Evolutionary conservation across 2,888 invertebrate genomes (phyloP), one percentile per base, ranked within the genome.

Genomic region (Falcaria lacertinaria): DNA sequence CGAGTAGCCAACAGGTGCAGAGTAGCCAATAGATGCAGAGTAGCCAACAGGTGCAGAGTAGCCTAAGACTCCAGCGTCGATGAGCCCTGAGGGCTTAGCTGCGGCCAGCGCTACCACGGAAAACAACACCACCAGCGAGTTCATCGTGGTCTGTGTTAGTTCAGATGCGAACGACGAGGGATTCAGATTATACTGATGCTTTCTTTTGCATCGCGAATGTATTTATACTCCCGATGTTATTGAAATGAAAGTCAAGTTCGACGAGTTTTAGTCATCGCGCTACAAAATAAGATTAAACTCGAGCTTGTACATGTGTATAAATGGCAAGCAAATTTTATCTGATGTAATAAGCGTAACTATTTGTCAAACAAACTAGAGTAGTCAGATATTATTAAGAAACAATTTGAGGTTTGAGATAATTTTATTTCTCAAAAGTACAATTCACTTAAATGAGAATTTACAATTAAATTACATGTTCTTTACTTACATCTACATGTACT

Each of bases 111-210:
- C 90, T 83, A 92, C 81, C 74, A 92, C 83, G 74, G 91, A 92
- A 79, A 91, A 90, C 80, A 92, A 91, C 83, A 91, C 91, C 90
- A 91, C 91, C 91, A 90, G 82, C 89, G 90, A 89, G 65, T 89
- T 90, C 90, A 91, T 91, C 80, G 84, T 88, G 87, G 90, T 90
- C 90, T 90, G 90, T 90, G 89, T 87, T 86, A 75, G 75, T 86
- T 84, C 81, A 83, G 80, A 62, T 78, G 67, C 50, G 58, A 64
- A 67, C 71, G 71, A 77, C 69, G 64, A 74, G 62, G 48, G 64
- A 66, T 66, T 59, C 59, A 72, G 72, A 69, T 68, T 52, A 3
- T 69, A 88, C 81, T 88, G 88, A 87, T 85, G 72, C 82, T 83
- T 83, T 84, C 79, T 81, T 82, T 56, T 52, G 50, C 39, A 49